phyloP scores from a whole-genome alignment of 2,797 vertebrate species.

The Danio tinwini region DNA sequence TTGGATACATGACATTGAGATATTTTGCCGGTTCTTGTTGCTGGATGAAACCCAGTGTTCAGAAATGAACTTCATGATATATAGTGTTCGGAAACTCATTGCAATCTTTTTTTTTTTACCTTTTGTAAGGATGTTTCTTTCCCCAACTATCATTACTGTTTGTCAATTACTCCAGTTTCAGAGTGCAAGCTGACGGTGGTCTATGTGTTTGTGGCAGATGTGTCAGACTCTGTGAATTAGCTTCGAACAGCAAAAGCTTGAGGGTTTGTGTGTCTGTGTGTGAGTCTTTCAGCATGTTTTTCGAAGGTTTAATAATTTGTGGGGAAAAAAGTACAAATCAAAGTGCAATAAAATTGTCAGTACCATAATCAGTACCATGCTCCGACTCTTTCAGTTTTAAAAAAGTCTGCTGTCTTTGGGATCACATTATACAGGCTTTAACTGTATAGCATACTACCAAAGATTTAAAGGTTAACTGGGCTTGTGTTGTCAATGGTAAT shows the following conservation, averaged over 20 bases:
- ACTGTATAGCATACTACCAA: too few relatives aligned
- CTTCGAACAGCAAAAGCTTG: neutral
- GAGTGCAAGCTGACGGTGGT: neutral
- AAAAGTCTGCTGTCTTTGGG: neutral
- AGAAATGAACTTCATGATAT: neutral
- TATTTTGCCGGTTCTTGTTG: constrained; percentile 19
- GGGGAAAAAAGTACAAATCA: neutral
- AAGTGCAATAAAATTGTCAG: neutral
- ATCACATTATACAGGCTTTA: neutral
- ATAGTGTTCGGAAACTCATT: too few relatives aligned
- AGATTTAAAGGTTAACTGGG: neutral
- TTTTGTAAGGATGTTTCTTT: neutral
- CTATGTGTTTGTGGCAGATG: neutral
- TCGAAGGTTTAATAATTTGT: neutral
- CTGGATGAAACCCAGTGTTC: constrained; percentile 10
- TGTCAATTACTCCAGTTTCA: neutral
- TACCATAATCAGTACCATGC: too few relatives aligned
- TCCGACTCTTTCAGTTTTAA: too few relatives aligned
- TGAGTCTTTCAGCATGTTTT: neutral
- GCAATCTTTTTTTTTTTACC: fast-evolving
- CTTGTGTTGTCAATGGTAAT: too few relatives aligned
- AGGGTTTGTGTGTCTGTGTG: too few relatives aligned
- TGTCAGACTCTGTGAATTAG: neutral
- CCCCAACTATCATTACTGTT: neutral
- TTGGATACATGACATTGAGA: constrained; percentile 11